Evolutionary conservation across 2,797 vertebrate genomes (phyloP).

Genomic region (Emys orbicularis): DNA sequence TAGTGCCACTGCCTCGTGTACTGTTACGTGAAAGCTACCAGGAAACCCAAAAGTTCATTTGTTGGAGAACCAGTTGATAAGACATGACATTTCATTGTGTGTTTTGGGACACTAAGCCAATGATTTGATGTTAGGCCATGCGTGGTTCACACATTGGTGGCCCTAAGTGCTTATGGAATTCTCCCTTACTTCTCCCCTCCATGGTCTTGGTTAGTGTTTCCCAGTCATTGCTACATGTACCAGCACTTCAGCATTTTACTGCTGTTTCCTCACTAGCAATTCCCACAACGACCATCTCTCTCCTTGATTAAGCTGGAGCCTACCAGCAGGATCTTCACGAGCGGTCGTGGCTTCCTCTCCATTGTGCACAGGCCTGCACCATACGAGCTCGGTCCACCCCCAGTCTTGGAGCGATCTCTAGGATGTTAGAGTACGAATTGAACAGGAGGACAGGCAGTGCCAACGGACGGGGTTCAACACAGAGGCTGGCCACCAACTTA

Average conservation of each 20-base stretch:
- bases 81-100: not conserved
- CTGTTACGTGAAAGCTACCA: not conserved
- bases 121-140: not conserved
- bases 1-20: not conserved
- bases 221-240: not conserved
- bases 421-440: not conserved
- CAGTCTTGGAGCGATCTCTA: fast-evolving
- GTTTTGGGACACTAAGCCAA: not conserved
- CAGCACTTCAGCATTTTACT: not conserved
- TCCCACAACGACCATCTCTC: not conserved
- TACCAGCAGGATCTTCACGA: not conserved
- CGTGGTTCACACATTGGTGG: no score
- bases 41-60: not conserved
- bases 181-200: not conserved
- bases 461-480: not conserved
- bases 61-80: not conserved
- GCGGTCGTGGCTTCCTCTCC: not conserved
- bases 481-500: not conserved
- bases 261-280: not conserved
- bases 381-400: not conserved
- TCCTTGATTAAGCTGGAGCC: not conserved
- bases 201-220: not conserved
- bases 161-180: not conserved
- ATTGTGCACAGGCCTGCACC: not conserved
- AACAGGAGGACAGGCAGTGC: not conserved